Base-by-base conservation (phyloP, 2,888 invertebrate genomes). In the Drosophila lacicola region DNA sequence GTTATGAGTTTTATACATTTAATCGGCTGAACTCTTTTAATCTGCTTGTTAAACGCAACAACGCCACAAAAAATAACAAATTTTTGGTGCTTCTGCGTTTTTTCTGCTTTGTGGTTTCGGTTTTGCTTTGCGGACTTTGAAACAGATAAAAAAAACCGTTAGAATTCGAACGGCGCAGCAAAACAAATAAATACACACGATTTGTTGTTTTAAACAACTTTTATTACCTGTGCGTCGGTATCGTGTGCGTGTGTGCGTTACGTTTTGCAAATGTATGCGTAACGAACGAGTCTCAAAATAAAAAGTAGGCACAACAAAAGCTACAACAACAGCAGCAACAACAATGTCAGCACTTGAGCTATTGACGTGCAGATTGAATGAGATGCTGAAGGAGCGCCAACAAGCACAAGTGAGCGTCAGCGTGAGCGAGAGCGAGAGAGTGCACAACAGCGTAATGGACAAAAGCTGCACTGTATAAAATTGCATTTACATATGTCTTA, bases 191-290 rank as follows among this genome's bases (percentile, higher is more conserved):
- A 84, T 86, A 86, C 44, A 71, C 51, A 37, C 9, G 49, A 36
- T 60, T 72, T 82, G 85, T 85, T 85, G 60, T 70, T 86, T 84
- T 88, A 88, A 84, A 88, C 86, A 86, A 56, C 50, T 82, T 83
- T 84, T 84, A 84, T 84, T 88, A 83, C 87, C 89, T 88, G 84
- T 66, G 61, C 73, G 60, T 74, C 54, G 63, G 66, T 8, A 21
- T 8, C 29, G 29, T 69, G 75, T 50, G 34, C 17, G 33, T 56
- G 53, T 53, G 50, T 37, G 39, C 19, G 41, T 54, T 34, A 37
- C 14, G 41, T 10, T 37, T 45, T n/a, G 46, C 33, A 47, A 37
- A 51, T 53, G 53, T 53, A 29, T 36, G 36, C 44, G 45, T 65
- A 47, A 45, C 42, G 29, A 47, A 45, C 42, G 29, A 29, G 54